Conservation (phyloP, 1,140 invertebrate species). For the Manduca sexta region DNA sequence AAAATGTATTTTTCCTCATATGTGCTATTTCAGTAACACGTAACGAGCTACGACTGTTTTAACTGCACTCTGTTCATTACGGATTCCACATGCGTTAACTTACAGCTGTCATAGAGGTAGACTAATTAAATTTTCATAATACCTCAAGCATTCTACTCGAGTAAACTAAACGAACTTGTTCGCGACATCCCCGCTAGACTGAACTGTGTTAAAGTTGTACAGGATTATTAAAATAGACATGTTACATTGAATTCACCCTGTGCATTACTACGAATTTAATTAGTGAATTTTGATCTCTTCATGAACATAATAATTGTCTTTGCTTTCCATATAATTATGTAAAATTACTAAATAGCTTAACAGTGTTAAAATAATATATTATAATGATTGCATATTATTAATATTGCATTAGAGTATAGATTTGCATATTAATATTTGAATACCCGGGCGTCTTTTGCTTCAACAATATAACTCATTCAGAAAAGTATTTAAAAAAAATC, state of each 20-base stretch:
- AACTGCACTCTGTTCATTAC: constrained; percentile 17
- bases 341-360: too few species aligned
- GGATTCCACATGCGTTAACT: constrained; percentile 26
- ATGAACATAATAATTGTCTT: too few species aligned
- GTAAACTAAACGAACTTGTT: constrained; percentile 21
- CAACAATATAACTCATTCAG: too few species aligned
- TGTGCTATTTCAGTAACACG: not conserved
- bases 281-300: too few species aligned
- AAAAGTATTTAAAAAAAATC: too few species aligned
- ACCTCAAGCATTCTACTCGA: constrained; percentile 25
- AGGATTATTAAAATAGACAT: constrained; percentile 1
- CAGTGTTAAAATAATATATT: too few species aligned
- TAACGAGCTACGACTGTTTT: constrained; percentile 8
- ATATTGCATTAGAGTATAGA: too few species aligned
- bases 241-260: not conserved
- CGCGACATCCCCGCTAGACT: constrained; percentile 2
- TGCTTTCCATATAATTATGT: too few species aligned
- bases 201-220: not conserved
- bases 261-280: too few species aligned
- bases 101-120: constrained; percentile 16
- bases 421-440: too few species aligned
- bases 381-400: too few species aligned
- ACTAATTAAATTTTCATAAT: constrained; percentile 41
- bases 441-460: too few species aligned
- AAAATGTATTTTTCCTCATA: not conserved